Percentiles rank a stretch among this genome's conserved stretches.
These are phyloP conservation scores for Ormyrus pomaceus DNA, from an alignment of 2,888 invertebrate species.

Conservation along the genomic window DNA sequence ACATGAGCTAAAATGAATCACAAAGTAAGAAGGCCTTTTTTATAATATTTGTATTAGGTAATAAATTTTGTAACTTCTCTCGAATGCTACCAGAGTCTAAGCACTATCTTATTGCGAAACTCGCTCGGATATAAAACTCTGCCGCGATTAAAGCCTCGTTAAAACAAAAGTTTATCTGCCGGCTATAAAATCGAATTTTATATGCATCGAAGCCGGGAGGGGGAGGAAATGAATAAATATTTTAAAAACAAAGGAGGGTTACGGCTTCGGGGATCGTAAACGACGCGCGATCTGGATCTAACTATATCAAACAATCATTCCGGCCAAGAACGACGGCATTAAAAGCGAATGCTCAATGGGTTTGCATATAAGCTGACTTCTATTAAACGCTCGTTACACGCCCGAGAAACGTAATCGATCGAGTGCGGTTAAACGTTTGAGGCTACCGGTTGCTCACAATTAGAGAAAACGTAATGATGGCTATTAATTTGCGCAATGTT, in stretches of 20 bases:
- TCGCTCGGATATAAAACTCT: constrained; percentile 23
- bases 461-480: neutral
- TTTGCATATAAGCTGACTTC: neutral
- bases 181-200: constrained; percentile 32
- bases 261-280: too few relatives aligned
- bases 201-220: neutral
- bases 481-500: constrained; percentile 37
- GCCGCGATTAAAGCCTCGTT: constrained; percentile 34
- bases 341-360: neutral
- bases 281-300: too few relatives aligned
- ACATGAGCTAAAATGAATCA: constrained; percentile 37
- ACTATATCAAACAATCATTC: constrained; percentile 1
- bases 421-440: neutral
- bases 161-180: constrained; percentile 35
- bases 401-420: constrained; percentile 1
- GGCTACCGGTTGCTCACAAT: neutral
- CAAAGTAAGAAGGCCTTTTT: constrained; percentile 42
- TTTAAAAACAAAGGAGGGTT: neutral
- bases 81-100: neutral
- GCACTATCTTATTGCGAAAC: constrained; percentile 30
- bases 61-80: constrained; percentile 42
- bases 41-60: constrained; percentile 47
- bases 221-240: neutral
- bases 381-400: too few relatives aligned
- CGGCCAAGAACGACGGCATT: neutral